Evolutionary conservation across 1,140 invertebrate genomes (phyloP), one percentile per base, ranked within the genome.

Genomic region (Eurytemora carolleeae): DNA sequence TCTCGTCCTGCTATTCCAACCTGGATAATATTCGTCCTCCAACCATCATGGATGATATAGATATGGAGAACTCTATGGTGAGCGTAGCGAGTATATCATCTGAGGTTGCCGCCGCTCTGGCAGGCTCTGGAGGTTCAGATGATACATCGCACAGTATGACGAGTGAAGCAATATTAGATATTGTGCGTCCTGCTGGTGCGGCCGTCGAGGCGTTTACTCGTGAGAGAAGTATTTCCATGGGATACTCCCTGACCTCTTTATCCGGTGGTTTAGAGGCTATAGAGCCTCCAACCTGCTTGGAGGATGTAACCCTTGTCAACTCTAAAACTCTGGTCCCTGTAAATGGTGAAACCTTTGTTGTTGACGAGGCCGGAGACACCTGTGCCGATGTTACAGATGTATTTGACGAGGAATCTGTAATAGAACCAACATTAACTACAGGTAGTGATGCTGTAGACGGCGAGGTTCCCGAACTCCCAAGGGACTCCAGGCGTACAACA

Each of bases 51-150:
- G 64, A 65, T 24, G 65, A 64, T 55, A 52, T 63, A 24, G 65
- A 66, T 26, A 63, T 66, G 65, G 62, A 56, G 26, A 63, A 57
- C 22, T 65, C 64, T 21, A 64, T 63, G 17, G 52, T 68, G 17
- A 69, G 67, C 63, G 21, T 68, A 3, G 65, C 65, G 25, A 69
- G 68, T 53, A 65, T 69, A 21, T 61, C 55, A 20, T 66, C 65
- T 18, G 65, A 66, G 53, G 57, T 66, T 2, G 61, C 63, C 21
- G 66, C 66, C 59, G 1, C 54, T 19, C 7, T 44, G n/a, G 31
- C n/a, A 44, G 31, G 31, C 7, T 44, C 31, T 44, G 7, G 31
- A 12, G 31, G 31, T n/a, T 44, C 31, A 44, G 31, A 44, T n/a
- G 7, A 7, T 44, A n/a, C 31, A 7, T 44, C 7, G 7, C 7